Evolutionary conservation across 1,140 invertebrate genomes (phyloP), one percentile per base, ranked within the genome.

Genomic region (Formica selysi): DNA sequence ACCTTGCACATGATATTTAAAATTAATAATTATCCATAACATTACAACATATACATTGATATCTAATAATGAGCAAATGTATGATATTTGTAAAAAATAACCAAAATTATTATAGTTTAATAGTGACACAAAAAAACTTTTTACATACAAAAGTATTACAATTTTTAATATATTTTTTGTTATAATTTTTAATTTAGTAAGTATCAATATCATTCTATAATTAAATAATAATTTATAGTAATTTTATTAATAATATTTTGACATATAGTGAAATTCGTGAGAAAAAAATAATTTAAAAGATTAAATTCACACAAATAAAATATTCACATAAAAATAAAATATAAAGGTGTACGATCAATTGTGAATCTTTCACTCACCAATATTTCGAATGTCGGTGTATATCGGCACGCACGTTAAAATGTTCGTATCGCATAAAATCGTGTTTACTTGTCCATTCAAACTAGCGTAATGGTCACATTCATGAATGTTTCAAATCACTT

Each of bases 291-390:
- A 59, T 22, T 22, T 10, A 8, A n/a, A 59, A 51, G 13, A 51
- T 5, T 51, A 51, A 29, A 26, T 26, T 29, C 22, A 16, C 59
- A 62, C 4, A 13, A 26, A 22, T 62, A 26, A 62, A 26, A 62
- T 62, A 13, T 62, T 61, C 29, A 8, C 3, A 61, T 22, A 26
- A 79, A 54, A 54, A 32, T 68, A 16, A 51, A 51, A 51, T 51
- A 51, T 19, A 68, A 51, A 80, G 57, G 22, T 29, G 19, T 29
- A 29, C 16, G 5, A 36, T 2, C 38, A 51, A 11, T 36, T 68
- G 19, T 36, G 8, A 68, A 57, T 80, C 51, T 70, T 26, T 7
- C 29, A 70, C 76, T 80, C 76, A 57, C 76, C 16, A 32, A 80
- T 73, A 36, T 62, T 51, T n/a, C 32, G 0, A 41, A 61, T 10